These are phyloP conservation scores for Dicyrtoma fusca DNA, from an alignment of 2,888 invertebrate species.

Conservation along the genomic window DNA sequence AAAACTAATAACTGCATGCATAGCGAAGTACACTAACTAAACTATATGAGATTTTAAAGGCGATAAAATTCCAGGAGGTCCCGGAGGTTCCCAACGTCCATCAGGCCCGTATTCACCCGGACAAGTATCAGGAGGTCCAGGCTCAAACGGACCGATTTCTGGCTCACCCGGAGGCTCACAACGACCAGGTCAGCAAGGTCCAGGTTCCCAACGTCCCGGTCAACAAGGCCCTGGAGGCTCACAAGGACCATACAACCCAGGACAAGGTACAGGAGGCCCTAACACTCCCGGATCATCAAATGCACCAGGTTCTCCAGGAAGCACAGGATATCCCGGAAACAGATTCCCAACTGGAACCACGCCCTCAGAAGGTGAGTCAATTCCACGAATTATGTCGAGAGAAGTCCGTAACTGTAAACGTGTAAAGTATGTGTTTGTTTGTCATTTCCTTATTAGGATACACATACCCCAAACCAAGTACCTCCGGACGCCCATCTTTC, in stretches of 20 bases:
- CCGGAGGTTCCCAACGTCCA: not conserved
- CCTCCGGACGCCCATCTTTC: constrained; percentile 1
- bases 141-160: no score
- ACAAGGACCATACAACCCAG: not conserved
- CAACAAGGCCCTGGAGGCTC: not conserved
- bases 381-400: no score
- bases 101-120: not conserved
- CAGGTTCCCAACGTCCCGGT: not conserved
- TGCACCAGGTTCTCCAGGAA: not conserved
- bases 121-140: no score
- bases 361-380: constrained; percentile 12
- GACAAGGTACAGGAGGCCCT: not conserved
- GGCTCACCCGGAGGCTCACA: not conserved
- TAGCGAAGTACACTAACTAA: not conserved
- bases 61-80: constrained; percentile 4
- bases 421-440: no score
- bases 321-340: not conserved
- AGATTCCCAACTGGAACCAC: constrained; percentile 29
- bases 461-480: constrained; percentile 20
- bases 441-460: not conserved
- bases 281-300: not conserved
- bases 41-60: not conserved
- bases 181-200: not conserved
- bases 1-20: no score
- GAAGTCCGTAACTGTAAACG: no score